Evolutionary conservation across 1,140 invertebrate genomes (phyloP), one percentile per base, ranked within the genome.

Genomic region (Uloborus diversus): DNA sequence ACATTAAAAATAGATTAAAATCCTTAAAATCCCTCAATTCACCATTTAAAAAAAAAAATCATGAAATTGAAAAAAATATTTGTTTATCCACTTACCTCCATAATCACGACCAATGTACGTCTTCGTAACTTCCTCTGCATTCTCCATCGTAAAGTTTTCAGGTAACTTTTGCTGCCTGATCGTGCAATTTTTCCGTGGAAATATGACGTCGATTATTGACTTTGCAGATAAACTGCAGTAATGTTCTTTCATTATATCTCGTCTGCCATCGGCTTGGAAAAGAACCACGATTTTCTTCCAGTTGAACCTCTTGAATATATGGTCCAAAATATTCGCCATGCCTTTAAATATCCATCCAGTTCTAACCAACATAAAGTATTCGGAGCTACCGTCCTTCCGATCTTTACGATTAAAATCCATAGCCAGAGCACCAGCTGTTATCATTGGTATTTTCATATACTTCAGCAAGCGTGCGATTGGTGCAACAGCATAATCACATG

Each of bases 401-500:
- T 61, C 65, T 7, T 37, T 11, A 1, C 3, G 9, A 13, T 20
- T 28, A 20, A 79, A 79, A 51, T 69, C 76, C 4, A 59, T 59
- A 0, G 76, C 76, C 27, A 68, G n/a, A 1, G 49, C 76, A 4
- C 64, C 76, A 0, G 64, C 25, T 9, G 76, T 79, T n/a, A 79
- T n/a, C n/a, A 69, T 25, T 13, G 62, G 76, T 4, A 68, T 33
- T 1, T 49, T 2, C 7, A 68, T 33, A 23, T 47, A 68, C 53
- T 79, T 79, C 14, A 69, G 13, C n/a, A 68, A 17, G 23, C 95
- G 89, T 0, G 94, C 92, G 0, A 98, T 94, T 0, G 95, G 95
- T 0, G 95, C 94, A 70, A 97, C 90, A 7, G 93, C 93, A 86
- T 96, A 97, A 83, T 96, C 94, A 86, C 95, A 97, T 1, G 94